Percentiles rank a stretch among this genome's conserved stretches.
These are phyloP conservation scores for Butorides virescens DNA, from an alignment of 2,113 vertebrate species.

Conservation along the genomic window DNA sequence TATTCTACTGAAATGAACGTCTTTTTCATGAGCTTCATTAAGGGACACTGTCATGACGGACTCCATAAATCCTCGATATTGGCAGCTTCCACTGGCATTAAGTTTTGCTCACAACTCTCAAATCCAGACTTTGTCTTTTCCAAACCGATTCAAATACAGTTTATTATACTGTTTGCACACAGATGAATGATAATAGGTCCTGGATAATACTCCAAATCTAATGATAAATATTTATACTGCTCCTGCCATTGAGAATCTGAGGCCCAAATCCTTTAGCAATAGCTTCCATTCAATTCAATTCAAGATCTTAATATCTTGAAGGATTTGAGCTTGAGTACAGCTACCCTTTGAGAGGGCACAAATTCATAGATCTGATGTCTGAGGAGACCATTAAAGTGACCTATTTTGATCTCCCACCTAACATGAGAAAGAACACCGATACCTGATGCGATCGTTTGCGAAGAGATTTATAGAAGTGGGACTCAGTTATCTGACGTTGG, in stretches of 20 bases:
- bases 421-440: not conserved
- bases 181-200: not conserved
- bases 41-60: not conserved
- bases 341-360: not conserved
- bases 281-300: not conserved
- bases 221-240: not conserved
- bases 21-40: not conserved
- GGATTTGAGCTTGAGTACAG: not conserved
- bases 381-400: not conserved
- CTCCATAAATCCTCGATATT: not conserved
- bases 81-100: not conserved
- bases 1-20: not conserved
- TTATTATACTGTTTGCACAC: not conserved
- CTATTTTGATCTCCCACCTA: not conserved
- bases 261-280: not conserved
- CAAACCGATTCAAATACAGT: not conserved
- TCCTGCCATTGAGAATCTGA: not conserved
- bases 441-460: fast-evolving
- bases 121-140: not conserved
- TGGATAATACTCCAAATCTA: not conserved
- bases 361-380: not conserved
- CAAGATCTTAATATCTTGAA: not conserved
- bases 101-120: not conserved
- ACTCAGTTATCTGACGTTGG: not conserved
- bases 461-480: not conserved